A percentile compares a stretch with the other conserved stretches of the same genome.
These are phyloP conservation scores for Pammene fasciana DNA, from an alignment of 2,888 invertebrate genomes.

Conservation along the genomic window DNA sequence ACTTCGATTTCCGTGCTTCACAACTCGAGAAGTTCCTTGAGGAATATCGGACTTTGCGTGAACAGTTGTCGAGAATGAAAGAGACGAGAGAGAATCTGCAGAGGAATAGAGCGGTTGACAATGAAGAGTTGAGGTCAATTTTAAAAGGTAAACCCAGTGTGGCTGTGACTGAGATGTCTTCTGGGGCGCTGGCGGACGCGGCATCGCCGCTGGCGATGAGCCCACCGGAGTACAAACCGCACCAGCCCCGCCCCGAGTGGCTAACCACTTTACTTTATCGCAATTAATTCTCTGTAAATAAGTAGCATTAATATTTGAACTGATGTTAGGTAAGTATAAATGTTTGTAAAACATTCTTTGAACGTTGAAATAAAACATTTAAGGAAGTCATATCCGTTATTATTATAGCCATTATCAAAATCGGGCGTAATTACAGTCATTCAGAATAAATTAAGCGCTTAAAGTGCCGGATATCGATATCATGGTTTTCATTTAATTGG, in stretches of 20 bases:
- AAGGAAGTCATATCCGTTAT: slow-evolving; percentile 29
- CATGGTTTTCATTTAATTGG: slow-evolving; percentile 5
- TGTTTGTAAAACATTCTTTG: slow-evolving; percentile 58
- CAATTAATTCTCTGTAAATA: slow-evolving; percentile 69
- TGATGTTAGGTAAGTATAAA: slow-evolving; percentile 51
- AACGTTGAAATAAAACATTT: slow-evolving; percentile 75
- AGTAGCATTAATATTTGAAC: slow-evolving; percentile 62
- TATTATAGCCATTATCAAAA: background rate
- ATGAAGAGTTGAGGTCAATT: slow-evolving; percentile 80
- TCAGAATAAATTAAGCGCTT: slow-evolving; percentile 4
- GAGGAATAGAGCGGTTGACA: slow-evolving; percentile 73
- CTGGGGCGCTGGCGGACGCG: slow-evolving; percentile 70
- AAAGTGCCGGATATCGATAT: slow-evolving; percentile 16
- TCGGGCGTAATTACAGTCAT: slow-evolving; percentile 2
- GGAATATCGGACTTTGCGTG: slow-evolving; percentile 89
- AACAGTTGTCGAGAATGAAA: slow-evolving; percentile 91
- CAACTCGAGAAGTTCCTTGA: slow-evolving; percentile 91
- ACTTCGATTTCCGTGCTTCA: slow-evolving; percentile 90
- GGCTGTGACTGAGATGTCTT: slow-evolving; percentile 78
- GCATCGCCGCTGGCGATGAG: slow-evolving; percentile 73
- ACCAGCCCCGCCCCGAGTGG: slow-evolving; percentile 75
- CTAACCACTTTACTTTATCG: slow-evolving; percentile 75
- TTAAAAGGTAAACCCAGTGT: slow-evolving; percentile 83
- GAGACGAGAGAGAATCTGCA: slow-evolving; percentile 88
- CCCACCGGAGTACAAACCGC: slow-evolving; percentile 72